Evolutionary conservation across 2,113 vertebrate species (phyloP), one percentile per base, ranked within the genome.

Genomic region (Ploceus nigricollis): DNA sequence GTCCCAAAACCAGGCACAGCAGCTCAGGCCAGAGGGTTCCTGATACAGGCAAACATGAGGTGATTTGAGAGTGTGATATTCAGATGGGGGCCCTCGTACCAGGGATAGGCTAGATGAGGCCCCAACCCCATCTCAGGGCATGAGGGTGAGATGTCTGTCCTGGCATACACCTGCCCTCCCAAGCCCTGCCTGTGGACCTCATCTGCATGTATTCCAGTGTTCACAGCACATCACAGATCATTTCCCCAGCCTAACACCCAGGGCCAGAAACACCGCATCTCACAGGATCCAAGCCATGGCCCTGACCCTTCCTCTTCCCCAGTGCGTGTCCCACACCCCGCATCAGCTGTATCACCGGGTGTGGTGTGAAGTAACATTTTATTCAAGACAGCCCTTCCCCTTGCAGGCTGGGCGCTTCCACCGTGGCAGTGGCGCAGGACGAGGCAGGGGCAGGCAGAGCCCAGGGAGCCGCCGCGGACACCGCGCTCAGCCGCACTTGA

Each of bases 401-500:
- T 50, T 21, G 56, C 76, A 33, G 72, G 42, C 61, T 5, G 48
- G 70, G 40, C 13, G 5, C 19, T 80, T 2, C 20, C 65, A 35
- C 6, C 1, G 3, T 58, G 42, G 85, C 65, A 30, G 44, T 0
- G 3, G 10, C 3, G 28, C 31, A 3, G 18, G 71, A 37, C 1
- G 4, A 54, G 61, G 47, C 17, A 4, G 58, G 56, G 28, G 31
- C 61, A 6, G 58, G 54, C n/a, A 3, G n/a, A n/a, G n/a, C 9
- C 15, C 61, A 0, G 3, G 2, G 4, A 19, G 13, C 39, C 23
- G n/a, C 1, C 18, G 6, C 1, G 37, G 61, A 3, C 5, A 1
- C 6, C 0, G 58, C 2, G 3, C 82, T 97, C 94, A 99, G 94
- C 84, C 92, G 64, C 99, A 99, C 97, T 98, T 99, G 97, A 97